These are phyloP conservation scores for Tachypleus tridentatus DNA, from an alignment of 1,140 invertebrate genomes.

Conservation along the genomic window DNA sequence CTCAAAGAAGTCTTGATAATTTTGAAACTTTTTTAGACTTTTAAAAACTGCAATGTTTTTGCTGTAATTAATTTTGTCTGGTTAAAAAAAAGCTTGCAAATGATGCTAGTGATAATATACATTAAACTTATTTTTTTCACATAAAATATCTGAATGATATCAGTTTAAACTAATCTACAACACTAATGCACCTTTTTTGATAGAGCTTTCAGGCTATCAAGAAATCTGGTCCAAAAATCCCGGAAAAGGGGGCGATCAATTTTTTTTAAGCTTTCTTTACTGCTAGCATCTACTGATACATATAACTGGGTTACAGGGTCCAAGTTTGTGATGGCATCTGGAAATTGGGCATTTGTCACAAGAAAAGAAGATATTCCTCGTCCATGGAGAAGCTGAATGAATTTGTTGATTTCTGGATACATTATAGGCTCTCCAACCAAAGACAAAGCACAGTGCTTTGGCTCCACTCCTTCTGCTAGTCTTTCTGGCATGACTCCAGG, in stretches of 20 bases:
- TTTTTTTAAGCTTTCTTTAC: conserved; percentile 49
- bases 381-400: conserved; percentile 42
- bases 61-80: no score
- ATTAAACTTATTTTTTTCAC: no score
- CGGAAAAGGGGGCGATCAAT: conserved; percentile 51
- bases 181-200: conserved; percentile 34
- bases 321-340: conserved; percentile 44
- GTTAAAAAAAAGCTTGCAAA: no score
- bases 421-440: conserved; percentile 54
- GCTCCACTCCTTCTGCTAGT: conserved; percentile 41
- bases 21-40: no score
- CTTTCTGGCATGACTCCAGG: conserved; percentile 45
- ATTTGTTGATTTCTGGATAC: conserved; percentile 51
- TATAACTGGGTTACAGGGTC: conserved; percentile 50
- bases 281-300: conserved; percentile 50
- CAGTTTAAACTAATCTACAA: background rate
- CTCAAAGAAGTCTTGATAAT: no score
- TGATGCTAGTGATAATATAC: no score
- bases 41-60: no score
- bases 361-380: conserved; percentile 46
- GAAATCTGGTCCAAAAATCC: conserved; percentile 49
- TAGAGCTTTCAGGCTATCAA: conserved; percentile 44
- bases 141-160: no score
- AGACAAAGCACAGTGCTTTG: conserved; percentile 49
- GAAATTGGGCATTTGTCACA: conserved; percentile 54